Evolutionary conservation across 2,888 invertebrate genomes (phyloP).

Genomic region (Drosophila neutralis): DNA sequence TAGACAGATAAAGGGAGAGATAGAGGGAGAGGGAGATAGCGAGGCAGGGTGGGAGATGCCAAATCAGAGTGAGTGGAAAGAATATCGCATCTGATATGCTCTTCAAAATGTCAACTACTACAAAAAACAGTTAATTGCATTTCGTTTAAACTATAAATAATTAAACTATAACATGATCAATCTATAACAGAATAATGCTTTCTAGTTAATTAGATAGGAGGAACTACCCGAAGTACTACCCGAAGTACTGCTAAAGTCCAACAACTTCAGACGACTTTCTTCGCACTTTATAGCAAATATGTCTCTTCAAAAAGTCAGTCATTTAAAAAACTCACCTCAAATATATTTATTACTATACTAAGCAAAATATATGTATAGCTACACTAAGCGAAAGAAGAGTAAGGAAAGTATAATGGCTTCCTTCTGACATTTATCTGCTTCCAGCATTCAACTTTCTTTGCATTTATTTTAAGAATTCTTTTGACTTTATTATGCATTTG

Average conservation of each 20-base stretch:
- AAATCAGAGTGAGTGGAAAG: neutral
- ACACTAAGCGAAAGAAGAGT: neutral
- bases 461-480: constrained; percentile 28
- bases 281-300: neutral
- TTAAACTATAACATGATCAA: neutral
- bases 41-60: neutral
- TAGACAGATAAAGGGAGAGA: neutral
- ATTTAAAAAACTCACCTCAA: neutral
- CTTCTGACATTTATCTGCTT: constrained; percentile 22
- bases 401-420: neutral
- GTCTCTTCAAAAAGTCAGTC: neutral
- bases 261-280: neutral
- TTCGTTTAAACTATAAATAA: neutral
- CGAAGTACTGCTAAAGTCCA: neutral
- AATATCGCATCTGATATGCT: constrained; percentile 4
- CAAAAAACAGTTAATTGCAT: neutral
- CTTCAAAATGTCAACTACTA: constrained; percentile 1
- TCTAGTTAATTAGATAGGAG: neutral
- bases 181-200: neutral
- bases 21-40: neutral
- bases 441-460: constrained; percentile 10
- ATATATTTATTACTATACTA: neutral
- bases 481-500: constrained; percentile 34
- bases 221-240: neutral
- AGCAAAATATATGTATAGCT: neutral